Base-by-base conservation (phyloP, 2,888 invertebrate genomes). In the Metacarcinus magister region DNA sequence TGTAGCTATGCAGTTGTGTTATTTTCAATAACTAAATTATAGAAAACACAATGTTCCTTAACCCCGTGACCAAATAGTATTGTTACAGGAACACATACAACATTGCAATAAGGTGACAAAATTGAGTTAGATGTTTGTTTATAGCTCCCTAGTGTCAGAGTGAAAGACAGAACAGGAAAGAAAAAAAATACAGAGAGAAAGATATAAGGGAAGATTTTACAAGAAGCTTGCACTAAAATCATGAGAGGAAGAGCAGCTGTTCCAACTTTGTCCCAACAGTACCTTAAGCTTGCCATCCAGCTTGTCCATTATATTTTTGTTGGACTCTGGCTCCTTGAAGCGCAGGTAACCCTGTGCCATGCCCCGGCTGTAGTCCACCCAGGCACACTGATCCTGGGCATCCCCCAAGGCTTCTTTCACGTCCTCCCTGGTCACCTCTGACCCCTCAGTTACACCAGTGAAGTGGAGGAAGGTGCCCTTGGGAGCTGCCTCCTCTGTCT, bases 321-420 rank as follows among this genome's bases (percentile, higher is more conserved):
- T 99, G 10, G 98, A 97, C 97, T 98, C 98, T 97, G 98, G 98
- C 96, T 98, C 98, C 3, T 98, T 97, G 94, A 99, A 98, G 89
- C 99, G 98, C 32, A 99, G 98, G 97, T 98, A 98, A 0, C 98
- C 99, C 97, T 98, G 98, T 5, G 98, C 97, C 97, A 99, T 98
- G 0, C 99, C 99, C 94, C 98, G 98, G 97, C 98, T 98, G 97
- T 98, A 99, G 97, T 99, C 98, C 97, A 99, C 98, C 97, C 98
- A 99, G 0, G 98, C 98, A 92, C 97, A 97, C 94, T 97, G 97
- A 28, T 97, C 97, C 39, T 96, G 96, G 46, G 95, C 97, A 97
- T 98, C 98, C n/a, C 97, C 97, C 5, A 99, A 98, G 89, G 98
- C 98, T 95, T 98, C 98, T 97, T 98, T 99, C 46, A 99, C 98